Percentiles rank a stretch among this genome's conserved stretches.
These are phyloP conservation scores for Artibeus jamaicensis DNA, from an alignment of 2,797 vertebrate species.

Conservation along the genomic window DNA sequence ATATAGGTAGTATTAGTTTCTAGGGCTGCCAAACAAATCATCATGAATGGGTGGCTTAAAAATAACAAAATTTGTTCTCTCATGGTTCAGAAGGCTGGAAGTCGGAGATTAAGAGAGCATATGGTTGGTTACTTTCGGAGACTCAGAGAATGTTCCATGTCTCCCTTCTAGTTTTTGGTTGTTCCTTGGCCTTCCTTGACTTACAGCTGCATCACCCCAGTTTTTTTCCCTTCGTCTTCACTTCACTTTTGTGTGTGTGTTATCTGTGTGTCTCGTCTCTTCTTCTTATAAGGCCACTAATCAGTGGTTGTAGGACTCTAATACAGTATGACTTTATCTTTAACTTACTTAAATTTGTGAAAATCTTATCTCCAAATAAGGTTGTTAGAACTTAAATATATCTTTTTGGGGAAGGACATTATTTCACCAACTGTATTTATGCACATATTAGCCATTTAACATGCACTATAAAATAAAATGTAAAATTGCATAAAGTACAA, in stretches of 20 bases:
- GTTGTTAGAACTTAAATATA: not conserved
- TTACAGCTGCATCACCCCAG: no score
- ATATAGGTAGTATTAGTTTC: not conserved
- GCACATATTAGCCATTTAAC: not conserved
- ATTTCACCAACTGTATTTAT: not conserved
- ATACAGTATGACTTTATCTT: not conserved
- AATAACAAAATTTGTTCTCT: not conserved
- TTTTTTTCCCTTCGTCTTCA: not conserved
- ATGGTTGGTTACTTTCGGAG: not conserved
- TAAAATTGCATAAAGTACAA: not conserved
- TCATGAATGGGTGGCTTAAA: not conserved
- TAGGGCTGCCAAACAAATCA: not conserved
- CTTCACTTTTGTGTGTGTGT: not conserved
- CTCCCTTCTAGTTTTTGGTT: not conserved
- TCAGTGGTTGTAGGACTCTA: not conserved
- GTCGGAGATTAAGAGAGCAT: not conserved
- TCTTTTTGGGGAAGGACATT: not conserved
- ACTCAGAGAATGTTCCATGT: not conserved
- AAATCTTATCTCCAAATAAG: not conserved
- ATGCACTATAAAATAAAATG: not conserved
- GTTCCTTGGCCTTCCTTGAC: not conserved
- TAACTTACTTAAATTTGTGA: not conserved
- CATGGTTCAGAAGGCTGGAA: not conserved
- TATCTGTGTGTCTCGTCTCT: not conserved
- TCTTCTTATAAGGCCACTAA: not conserved